Evolutionary conservation across 2,797 vertebrate genomes (phyloP), one percentile per base, ranked within the genome.

Genomic region (Sebastolobus alascanus): DNA sequence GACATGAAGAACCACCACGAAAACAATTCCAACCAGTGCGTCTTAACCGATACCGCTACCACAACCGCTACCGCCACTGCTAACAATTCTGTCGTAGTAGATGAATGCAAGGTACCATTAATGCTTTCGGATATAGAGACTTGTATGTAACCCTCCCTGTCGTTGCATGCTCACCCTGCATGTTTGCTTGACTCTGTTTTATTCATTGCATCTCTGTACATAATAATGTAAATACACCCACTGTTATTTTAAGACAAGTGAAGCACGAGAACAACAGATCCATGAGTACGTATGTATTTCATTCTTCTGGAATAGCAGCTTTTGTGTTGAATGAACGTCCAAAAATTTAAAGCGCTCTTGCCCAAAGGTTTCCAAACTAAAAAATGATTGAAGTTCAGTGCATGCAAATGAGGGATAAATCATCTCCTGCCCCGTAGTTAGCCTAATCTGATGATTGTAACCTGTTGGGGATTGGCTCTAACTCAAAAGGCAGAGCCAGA

Each of bases 101-200:
- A 99, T 97, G 98, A 99, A 92, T 97, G 97, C 98, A 98, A 99
- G 98, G 98, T 99, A 99, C 96, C 95, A 94, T 96, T 98, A 95
- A 97, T 93, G 86, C 97, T 98, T 97, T 94, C 96, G 76, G 96
- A 97, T 96, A 94, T 98, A 91, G 98, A 98, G 94, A 98, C 97
- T 75, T 97, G 95, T 94, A 97, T 97, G 92, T 98, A 97, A 95
- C 86, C 90, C 83, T 90, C 92, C 92, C 83, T 89, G 83, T 87
- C 92, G 87, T 93, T 91, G 93, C 94, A 95, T 93, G 95, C 88
- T 90, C 92, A 92, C 90, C 3, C 91, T 84, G 73, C 85, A 83
- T 68, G 2, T 76, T 82, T 69, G 54, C 75, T 75, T 64, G 71
- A 61, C 59, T 73, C 55, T 78, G 20, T 73, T 82, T 78, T 50